Percentiles rank a stretch among this genome's conserved stretches.
Conservation (phyloP, 2,888 invertebrate genomes). For the Dasysyrphus albostriatus region DNA sequence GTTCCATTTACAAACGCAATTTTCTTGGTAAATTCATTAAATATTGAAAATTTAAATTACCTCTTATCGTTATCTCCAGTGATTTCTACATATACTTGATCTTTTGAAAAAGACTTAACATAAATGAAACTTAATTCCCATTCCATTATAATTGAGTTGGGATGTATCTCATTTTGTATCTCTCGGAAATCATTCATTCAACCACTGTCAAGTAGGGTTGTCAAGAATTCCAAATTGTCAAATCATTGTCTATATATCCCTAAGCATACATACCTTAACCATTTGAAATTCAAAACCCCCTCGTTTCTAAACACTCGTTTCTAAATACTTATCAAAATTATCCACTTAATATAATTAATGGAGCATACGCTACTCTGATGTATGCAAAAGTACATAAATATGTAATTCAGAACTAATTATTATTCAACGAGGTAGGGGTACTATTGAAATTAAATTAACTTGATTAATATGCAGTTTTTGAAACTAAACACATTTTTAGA, state of each 20-base stretch:
- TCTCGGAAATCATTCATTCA: too few species aligned
- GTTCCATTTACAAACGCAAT: too few species aligned
- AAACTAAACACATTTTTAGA: slow-evolving; percentile 3
- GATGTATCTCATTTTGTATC: too few species aligned
- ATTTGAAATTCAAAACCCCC: background rate
- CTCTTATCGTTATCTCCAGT: too few species aligned
- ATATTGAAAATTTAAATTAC: too few species aligned
- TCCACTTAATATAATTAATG: slow-evolving; percentile 26
- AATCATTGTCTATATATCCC: background rate
- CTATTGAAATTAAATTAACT: slow-evolving; percentile 59
- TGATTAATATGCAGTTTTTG: slow-evolving; percentile 55
- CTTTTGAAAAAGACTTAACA: too few species aligned
- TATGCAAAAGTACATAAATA: slow-evolving; percentile 4
- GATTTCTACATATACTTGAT: too few species aligned
- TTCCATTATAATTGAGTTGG: too few species aligned
- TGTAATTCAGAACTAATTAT: slow-evolving; percentile 9
- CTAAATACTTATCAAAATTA: slow-evolving; percentile 7
- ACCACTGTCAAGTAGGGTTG: too few species aligned
- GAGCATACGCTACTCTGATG: background rate
- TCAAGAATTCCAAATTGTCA: too few species aligned
- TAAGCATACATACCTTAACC: background rate
- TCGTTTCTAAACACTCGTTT: background rate
- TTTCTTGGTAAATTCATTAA: too few species aligned
- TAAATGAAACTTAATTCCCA: too few species aligned
- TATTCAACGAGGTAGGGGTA: background rate